Conservation (phyloP, 2,888 invertebrate genomes). For the Elysia crispata region DNA sequence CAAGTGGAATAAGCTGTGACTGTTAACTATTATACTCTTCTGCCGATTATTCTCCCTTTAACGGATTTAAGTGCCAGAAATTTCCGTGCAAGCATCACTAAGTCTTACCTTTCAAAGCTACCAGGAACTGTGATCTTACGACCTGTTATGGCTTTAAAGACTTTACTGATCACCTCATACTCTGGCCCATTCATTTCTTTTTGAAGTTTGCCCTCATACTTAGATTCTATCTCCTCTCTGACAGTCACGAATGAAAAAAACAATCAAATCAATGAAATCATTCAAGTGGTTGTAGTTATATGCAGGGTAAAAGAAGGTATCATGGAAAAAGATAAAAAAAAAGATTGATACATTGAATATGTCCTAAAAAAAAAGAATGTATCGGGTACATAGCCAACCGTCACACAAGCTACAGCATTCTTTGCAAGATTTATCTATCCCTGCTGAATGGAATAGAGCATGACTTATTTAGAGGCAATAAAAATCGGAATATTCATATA, state of each 20-base stretch:
- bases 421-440: too few species aligned
- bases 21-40: neutral
- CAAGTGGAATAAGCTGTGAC: too few species aligned
- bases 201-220: conserved; percentile 93
- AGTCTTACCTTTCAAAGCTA: conserved; percentile 90
- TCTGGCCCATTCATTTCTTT: conserved; percentile 94
- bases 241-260: conserved; percentile 25
- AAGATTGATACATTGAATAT: too few species aligned
- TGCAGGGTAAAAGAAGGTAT: neutral
- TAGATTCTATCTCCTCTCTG: conserved; percentile 92
- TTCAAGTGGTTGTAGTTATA: neutral
- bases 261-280: neutral
- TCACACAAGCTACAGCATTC: too few species aligned
- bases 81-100: too few species aligned
- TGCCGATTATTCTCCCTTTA: too few species aligned
- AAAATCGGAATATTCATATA: too few species aligned
- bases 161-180: conserved; percentile 95
- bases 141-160: conserved; percentile 97
- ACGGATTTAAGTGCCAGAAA: too few species aligned
- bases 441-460: too few species aligned
- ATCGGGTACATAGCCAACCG: too few species aligned
- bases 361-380: too few species aligned
- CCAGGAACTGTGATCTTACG: conserved; percentile 97
- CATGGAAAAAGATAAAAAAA: neutral
- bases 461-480: too few species aligned